These are phyloP conservation scores for Stenopsyche tienmushanensis DNA, from an alignment of 1,140 invertebrate genomes.

Conservation along the genomic window DNA sequence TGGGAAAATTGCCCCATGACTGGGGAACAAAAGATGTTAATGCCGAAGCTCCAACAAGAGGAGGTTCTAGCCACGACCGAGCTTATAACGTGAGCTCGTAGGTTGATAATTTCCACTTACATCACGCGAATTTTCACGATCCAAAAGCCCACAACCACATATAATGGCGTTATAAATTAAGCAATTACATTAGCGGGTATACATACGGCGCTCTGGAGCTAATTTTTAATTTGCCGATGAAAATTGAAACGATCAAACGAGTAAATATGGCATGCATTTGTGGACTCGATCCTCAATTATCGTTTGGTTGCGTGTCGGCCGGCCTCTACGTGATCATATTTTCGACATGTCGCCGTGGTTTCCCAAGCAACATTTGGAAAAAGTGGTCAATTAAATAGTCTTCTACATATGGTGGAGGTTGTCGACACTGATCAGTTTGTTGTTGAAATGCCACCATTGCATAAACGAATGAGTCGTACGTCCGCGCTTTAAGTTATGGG, in stretches of 20 bases:
- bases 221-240: conserved; percentile 9
- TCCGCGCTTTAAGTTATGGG: no score
- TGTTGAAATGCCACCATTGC: no score
- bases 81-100: not conserved
- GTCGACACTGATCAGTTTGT: no score
- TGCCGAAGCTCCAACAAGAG: not conserved
- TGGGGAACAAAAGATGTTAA: no score
- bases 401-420: no score
- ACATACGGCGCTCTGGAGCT: not conserved
- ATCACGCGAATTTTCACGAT: conserved; percentile 9
- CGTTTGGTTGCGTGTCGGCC: no score
- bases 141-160: not conserved
- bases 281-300: not conserved
- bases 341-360: no score
- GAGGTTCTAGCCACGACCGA: not conserved
- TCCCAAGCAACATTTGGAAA: no score
- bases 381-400: no score
- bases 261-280: not conserved
- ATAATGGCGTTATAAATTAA: conserved; percentile 4
- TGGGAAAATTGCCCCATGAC: no score
- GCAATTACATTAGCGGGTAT: conserved; percentile 3
- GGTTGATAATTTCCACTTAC: not conserved
- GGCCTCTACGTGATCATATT: no score
- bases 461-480: no score
- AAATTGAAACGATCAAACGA: conserved; percentile 2